A percentile compares a stretch with the other conserved stretches of the same genome.
Conservation (phyloP, 2,797 vertebrate species). For the Artibeus lituratus region DNA sequence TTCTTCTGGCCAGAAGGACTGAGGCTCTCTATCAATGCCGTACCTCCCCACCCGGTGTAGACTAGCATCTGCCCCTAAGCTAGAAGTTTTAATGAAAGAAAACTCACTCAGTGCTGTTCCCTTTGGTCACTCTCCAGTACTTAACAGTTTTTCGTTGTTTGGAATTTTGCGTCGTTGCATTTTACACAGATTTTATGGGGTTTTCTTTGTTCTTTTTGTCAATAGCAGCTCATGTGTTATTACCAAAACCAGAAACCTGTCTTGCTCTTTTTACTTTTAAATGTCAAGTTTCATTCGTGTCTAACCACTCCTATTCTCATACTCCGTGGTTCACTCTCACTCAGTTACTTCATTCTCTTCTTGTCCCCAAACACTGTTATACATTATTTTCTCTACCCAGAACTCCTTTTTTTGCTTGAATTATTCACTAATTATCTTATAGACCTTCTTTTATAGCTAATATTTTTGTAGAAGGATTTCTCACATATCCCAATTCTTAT, state of each 20-base stretch:
- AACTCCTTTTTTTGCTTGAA: not conserved
- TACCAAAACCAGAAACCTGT: not conserved
- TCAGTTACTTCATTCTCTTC: not conserved
- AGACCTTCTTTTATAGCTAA: not conserved
- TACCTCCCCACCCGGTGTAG: not conserved
- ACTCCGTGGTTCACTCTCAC: not conserved
- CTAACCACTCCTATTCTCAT: not conserved
- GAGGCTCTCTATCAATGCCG: not conserved
- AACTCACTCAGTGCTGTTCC: not conserved
- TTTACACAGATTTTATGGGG: not conserved
- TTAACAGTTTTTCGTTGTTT: not conserved
- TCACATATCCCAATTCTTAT: not conserved
- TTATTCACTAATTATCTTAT: not conserved
- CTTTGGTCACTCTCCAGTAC: not conserved
- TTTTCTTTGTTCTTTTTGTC: not conserved
- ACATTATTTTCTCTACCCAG: not conserved
- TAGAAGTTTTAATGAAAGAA: not conserved
- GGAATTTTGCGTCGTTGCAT: not conserved
- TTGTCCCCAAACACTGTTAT: not conserved
- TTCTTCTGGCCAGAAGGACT: not conserved
- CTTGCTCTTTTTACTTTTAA: not conserved
- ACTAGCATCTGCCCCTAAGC: too few relatives aligned
- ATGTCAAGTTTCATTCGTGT: not conserved
- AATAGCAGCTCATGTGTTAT: not conserved
- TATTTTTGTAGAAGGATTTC: not conserved